Base-by-base conservation (phyloP, 2,113 vertebrate genomes). In the Ascaphus truei region DNA sequence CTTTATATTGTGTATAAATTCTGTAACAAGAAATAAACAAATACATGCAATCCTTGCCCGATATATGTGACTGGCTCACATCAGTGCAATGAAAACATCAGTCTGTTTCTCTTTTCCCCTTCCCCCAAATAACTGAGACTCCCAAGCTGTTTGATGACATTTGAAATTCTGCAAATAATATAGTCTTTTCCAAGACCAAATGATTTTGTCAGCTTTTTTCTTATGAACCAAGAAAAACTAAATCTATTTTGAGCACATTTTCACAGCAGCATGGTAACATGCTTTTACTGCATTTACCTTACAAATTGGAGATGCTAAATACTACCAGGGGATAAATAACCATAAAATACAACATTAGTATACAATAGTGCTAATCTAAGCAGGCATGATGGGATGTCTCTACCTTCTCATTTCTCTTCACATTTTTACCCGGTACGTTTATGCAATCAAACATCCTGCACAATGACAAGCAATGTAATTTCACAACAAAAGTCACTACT, bases 91-190 rank as follows among this genome's bases (percentile, higher is more conserved):
- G 81, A 81, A 84, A 83, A 76, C 67, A 62, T 76, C 23, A 72
- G 77, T 73, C 87, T 85, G 75, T 83, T 86, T 82, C n/a, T n/a
- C 85, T 84, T 78, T 79, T 82, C 66, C 73, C 79, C 75, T n/a
- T n/a, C n/a, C n/a, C n/a, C n/a, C n/a, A n/a, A 85, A 86, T 86
- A 79, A 86, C 68, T 83, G 74, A 57, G 63, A 53, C 68, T 79
- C 84, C 81, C 81, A 83, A 89, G 79, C 88, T 92, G 85, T 76
- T 90, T 89, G 88, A 81, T 87, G 81, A 86, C 84, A 91, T 91
- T 90, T 89, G 87, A 90, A 85, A 87, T 77, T 87, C 85, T 55
- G 61, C 90, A 83, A 92, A 92, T 90, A 92, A 91, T 86, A 75
- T 73, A 88, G 60, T 79, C 74, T 58, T 84, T 84, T 68, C 66